phyloP scores from a whole-genome alignment of 1,140 invertebrate species.

The Heterodera carotae region DNA sequence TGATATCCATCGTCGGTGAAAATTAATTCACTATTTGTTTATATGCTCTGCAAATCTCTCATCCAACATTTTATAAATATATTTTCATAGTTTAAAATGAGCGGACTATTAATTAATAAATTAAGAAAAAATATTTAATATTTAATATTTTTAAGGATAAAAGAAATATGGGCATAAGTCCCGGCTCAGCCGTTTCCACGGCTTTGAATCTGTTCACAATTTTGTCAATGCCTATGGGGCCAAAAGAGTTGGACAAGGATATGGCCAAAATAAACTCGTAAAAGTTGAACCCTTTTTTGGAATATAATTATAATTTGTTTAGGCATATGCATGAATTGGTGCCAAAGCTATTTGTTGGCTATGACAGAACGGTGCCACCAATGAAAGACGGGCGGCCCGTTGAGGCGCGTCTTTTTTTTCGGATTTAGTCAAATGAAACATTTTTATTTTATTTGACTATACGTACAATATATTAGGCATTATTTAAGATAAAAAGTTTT shows the following conservation, averaged over 20 bases:
- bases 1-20: too few species aligned
- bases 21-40: too few species aligned
- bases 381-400: constrained; percentile 9
- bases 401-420: too few species aligned
- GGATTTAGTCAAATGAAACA: too few species aligned
- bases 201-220: constrained; percentile 29
- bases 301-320: not conserved
- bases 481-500: constrained; percentile 25
- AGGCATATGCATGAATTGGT: constrained; percentile 28
- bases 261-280: constrained; percentile 18
- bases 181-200: constrained; percentile 13
- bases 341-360: constrained; percentile 17
- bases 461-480: too few species aligned
- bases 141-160: too few species aligned
- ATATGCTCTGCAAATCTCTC: too few species aligned
- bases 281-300: not conserved
- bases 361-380: constrained; percentile 1
- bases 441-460: not conserved
- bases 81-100: too few species aligned
- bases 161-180: constrained; percentile 31
- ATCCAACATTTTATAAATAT: too few species aligned
- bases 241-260: constrained; percentile 20
- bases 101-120: too few species aligned
- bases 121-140: too few species aligned
- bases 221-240: constrained; percentile 11